Evolutionary conservation across 1,140 invertebrate species (phyloP).

Genomic region (Macrotrachela quadricornifera): DNA sequence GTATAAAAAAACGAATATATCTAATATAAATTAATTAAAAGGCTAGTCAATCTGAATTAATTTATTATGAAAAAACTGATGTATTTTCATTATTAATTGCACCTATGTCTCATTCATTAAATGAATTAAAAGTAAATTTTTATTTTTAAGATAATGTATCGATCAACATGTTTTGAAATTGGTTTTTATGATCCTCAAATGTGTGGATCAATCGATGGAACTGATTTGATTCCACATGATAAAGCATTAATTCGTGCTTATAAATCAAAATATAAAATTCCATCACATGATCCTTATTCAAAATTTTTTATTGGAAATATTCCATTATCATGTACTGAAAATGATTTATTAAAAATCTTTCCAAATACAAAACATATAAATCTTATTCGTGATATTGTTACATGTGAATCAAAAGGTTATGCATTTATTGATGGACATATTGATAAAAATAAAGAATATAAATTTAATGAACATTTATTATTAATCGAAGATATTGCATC

Average conservation of each 20-base stretch:
- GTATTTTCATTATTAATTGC: too few species aligned
- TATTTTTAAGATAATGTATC: too few species aligned
- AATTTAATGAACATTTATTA: constrained; percentile 41
- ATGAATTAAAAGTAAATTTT: too few species aligned
- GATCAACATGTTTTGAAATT: neutral
- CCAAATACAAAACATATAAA: constrained; percentile 20
- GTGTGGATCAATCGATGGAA: constrained; percentile 60
- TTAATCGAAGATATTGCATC: constrained; percentile 16
- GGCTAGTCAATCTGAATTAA: too few species aligned
- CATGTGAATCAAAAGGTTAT: constrained; percentile 56
- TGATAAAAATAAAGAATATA: constrained; percentile 38
- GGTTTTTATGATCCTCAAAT: constrained; percentile 30
- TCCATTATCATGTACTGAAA: too few species aligned
- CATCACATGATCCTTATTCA: constrained; percentile 33
- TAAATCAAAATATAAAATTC: constrained; percentile 42
- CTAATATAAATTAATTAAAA: too few species aligned
- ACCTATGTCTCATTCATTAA: too few species aligned
- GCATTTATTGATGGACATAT: constrained; percentile 59
- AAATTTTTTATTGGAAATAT: too few species aligned
- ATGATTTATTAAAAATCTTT: too few species aligned
- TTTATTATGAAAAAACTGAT: too few species aligned
- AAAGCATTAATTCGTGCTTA: constrained; percentile 50
- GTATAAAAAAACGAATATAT: too few species aligned
- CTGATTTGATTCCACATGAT: constrained; percentile 59
- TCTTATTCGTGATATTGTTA: constrained; percentile 55